Evolutionary conservation across 2,888 invertebrate genomes (phyloP).

Genomic region (Suillia variegata): DNA sequence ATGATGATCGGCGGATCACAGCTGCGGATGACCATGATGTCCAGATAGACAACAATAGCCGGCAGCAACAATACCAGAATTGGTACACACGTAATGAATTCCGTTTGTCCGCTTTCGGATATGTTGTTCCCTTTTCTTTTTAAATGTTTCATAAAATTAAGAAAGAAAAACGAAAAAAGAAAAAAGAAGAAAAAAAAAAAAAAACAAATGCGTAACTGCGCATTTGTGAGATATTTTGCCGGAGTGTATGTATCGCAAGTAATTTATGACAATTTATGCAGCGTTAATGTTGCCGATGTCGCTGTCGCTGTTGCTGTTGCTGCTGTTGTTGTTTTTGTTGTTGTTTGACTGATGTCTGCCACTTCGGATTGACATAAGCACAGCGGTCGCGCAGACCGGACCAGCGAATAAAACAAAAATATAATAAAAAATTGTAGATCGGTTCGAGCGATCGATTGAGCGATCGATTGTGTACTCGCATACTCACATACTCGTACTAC

Average conservation of each 20-base stretch:
- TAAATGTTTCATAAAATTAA: no score
- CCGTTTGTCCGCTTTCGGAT: background rate
- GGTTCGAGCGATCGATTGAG: no score
- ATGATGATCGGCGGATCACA: no score
- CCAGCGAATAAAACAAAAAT: no score
- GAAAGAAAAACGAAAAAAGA: background rate
- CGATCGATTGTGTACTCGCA: no score
- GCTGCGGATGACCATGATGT: no score
- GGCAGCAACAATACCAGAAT: background rate
- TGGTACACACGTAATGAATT: background rate
- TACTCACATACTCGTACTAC: no score
- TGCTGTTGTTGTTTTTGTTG: constrained; percentile 20
- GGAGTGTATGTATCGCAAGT: constrained; percentile 39
- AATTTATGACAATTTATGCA: constrained; percentile 60
- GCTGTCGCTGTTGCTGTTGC: constrained; percentile 28
- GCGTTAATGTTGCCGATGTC: constrained; percentile 52
- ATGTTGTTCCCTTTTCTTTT: no score
- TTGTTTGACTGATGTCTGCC: constrained; percentile 1
- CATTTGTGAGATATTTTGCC: constrained; percentile 12
- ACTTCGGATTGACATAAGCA: background rate
- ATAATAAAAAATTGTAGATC: no score
- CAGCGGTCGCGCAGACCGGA: no score
- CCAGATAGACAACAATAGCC: no score
- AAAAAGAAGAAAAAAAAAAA: no score
- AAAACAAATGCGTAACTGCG: constrained; percentile 8